Evolutionary conservation across 2,888 invertebrate genomes (phyloP).

Genomic region (Junonia oenone): DNA sequence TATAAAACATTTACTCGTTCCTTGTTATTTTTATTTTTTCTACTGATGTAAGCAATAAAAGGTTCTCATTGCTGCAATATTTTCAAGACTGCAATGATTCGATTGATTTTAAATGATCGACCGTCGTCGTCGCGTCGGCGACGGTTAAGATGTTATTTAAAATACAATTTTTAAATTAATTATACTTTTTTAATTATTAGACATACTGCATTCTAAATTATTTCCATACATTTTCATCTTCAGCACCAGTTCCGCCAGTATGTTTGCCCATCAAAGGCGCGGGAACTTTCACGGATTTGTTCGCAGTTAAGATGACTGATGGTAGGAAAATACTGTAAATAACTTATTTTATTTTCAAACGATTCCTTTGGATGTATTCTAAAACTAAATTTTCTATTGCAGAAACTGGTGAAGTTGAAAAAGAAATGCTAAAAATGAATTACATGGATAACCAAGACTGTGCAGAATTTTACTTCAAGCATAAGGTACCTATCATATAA

Average conservation of each 20-base stretch:
- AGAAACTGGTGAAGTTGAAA: constrained; percentile 43
- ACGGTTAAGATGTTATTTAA: no score
- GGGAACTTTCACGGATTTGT: constrained; percentile 37
- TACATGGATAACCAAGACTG: constrained; percentile 44
- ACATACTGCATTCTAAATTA: no score
- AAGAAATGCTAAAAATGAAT: constrained; percentile 45
- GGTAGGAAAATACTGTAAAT: constrained; percentile 34
- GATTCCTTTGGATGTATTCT: neutral
- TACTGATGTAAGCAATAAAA: no score
- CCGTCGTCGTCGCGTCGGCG: no score
- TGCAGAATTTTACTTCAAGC: constrained; percentile 46
- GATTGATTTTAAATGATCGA: no score
- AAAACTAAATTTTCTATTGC: constrained; percentile 19
- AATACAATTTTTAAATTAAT: no score
- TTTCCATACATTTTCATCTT: constrained; percentile 14
- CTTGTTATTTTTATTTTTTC: no score
- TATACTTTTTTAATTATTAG: no score
- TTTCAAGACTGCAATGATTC: no score
- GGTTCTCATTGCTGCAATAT: no score
- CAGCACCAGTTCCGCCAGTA: constrained; percentile 43
- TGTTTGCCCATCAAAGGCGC: constrained; percentile 45
- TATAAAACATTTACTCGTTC: no score
- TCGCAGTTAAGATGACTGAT: constrained; percentile 47
- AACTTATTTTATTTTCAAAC: no score
- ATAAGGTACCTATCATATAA: constrained; percentile 42